Conservation (phyloP, 2,888 invertebrate genomes). For the Stenodema calcarata region DNA sequence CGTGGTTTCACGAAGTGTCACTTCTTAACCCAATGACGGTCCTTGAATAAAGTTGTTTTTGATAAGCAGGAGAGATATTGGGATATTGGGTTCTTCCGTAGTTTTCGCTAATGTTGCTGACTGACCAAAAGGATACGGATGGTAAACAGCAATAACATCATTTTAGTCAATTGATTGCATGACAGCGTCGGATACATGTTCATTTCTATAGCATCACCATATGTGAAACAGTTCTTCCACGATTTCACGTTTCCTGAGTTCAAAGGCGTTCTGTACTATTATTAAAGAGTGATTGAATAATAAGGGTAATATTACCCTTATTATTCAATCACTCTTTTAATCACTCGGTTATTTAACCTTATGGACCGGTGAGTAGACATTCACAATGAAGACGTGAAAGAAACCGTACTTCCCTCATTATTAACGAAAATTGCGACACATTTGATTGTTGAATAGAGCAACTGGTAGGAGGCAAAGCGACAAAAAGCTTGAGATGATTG, state of each 20-base stretch:
- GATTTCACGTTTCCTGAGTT: neutral
- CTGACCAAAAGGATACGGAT: no score
- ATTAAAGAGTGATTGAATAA: neutral
- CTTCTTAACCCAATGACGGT: no score
- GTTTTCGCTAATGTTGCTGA: no score
- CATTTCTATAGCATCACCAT: no score
- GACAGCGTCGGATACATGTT: no score
- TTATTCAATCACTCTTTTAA: neutral
- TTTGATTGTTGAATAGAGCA: neutral
- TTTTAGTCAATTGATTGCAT: no score
- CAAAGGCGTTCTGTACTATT: neutral
- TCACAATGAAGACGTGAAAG: neutral
- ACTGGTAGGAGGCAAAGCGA: neutral
- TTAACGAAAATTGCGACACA: neutral
- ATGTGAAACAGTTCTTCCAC: neutral
- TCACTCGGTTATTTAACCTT: no score
- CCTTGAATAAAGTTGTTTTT: no score
- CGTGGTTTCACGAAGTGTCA: no score
- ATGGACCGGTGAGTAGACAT: neutral
- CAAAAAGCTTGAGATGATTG: neutral
- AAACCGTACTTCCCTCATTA: neutral
- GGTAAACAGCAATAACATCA: no score
- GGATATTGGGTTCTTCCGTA: no score
- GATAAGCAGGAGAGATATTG: no score
- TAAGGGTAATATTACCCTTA: neutral